Conservation (phyloP, 2,113 vertebrate species). For the Phylloscopus trochiloides region DNA sequence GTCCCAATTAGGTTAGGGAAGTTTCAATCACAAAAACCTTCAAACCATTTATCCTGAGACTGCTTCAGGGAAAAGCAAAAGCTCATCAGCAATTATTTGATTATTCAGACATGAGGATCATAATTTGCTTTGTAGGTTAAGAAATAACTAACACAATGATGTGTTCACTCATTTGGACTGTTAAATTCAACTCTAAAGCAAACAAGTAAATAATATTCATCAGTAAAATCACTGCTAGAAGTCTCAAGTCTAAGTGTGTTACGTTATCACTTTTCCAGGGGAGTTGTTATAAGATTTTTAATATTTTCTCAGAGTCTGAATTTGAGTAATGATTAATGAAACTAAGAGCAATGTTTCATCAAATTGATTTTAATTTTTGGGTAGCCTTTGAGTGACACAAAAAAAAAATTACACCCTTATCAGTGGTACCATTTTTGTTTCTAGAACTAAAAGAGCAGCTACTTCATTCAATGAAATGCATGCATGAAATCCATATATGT, state of each 20-base stretch:
- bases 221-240: neutral
- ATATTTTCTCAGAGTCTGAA: neutral
- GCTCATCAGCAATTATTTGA: neutral
- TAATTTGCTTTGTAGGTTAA: neutral
- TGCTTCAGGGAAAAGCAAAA: conserved; percentile 31
- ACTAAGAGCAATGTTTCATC: neutral
- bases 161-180: neutral
- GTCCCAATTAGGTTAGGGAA: neutral
- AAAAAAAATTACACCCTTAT: neutral
- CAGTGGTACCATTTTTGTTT: neutral
- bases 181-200: neutral
- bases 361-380: neutral
- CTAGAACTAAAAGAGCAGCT: neutral
- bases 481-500: neutral
- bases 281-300: neutral
- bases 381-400: neutral
- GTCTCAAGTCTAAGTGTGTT: neutral
- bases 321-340: neutral
- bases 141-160: neutral
- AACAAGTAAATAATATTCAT: neutral
- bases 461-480: neutral
- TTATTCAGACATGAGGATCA: neutral
- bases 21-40: neutral
- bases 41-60: neutral
- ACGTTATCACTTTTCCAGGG: neutral